Base-by-base conservation (phyloP, 1,140 invertebrate species). In the Tetramorium simillimum region DNA sequence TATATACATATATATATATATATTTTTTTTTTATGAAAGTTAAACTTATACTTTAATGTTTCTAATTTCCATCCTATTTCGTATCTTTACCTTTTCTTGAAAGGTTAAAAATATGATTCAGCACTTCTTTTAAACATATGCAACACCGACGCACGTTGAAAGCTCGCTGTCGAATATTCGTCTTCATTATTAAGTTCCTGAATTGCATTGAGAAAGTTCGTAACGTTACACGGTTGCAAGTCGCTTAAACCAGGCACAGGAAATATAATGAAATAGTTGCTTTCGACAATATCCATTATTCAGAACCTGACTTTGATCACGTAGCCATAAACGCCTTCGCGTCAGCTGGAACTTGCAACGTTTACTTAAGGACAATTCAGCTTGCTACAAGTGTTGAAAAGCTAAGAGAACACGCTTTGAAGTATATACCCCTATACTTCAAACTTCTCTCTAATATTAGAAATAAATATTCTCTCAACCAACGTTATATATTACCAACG, bases 231-330 rank as follows among this genome's bases (percentile, higher is more conserved):
- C 16, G 43, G n/a, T 65, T 40, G 33, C 63, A 16, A 75, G 49
- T 56, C 28, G 18, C 9, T 53, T 80, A 40, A 80, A 43, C 4
- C 63, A 69, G 21, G 21, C 37, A 43, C 10, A 10, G 37, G n/a
- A 81, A 81, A 58, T 70, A 58, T 70, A 70, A 81, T 70, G 63
- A 69, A 70, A 56, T 70, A 37, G 51, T 40, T 21, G 62, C 77
- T 51, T 69, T 40, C 37, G 37, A 70, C 49, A 70, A 70, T 81
- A 81, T 70, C 63, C 37, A 70, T 81, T 81, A 81, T 56, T 81
- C 63, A 81, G 37, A 53, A 53, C 28, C 28, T 58, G 43, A 69
- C 77, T 81, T 81, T 69, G 62, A 67, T 80, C 77, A 53, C 16
- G 28, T 37, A 33, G 9, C 14, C 16, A 46, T 69, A 56, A 67